phyloP scores from a whole-genome alignment of 2,113 vertebrate genomes.

The Diphyllodes magnificus region DNA sequence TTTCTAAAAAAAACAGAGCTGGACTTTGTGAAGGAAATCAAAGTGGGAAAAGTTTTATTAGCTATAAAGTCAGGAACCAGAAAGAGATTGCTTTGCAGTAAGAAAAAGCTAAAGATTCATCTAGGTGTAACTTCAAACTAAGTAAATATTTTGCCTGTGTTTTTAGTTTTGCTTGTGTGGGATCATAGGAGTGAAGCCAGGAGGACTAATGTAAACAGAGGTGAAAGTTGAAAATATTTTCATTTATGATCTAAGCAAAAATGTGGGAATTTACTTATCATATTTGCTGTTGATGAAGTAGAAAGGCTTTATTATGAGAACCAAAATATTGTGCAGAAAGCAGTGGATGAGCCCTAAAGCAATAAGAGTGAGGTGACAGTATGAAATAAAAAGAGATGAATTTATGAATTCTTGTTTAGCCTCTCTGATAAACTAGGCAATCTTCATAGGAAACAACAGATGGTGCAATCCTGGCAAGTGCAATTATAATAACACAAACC shows the following conservation, averaged over 20 bases:
- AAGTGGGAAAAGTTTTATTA: background rate
- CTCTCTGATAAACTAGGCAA: background rate
- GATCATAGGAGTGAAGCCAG: background rate
- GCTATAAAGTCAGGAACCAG: background rate
- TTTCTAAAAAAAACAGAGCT: background rate
- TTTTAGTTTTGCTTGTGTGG: slow-evolving; percentile 5
- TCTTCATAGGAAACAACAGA: background rate
- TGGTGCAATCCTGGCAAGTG: background rate
- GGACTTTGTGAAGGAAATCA: background rate
- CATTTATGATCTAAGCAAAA: background rate
- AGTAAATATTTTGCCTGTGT: background rate
- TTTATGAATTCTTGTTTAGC: background rate
- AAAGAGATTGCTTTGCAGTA: background rate
- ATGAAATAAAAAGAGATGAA: background rate
- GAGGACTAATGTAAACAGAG: slow-evolving; percentile 31
- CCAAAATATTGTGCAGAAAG: background rate
- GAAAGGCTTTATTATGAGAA: slow-evolving; percentile 18
- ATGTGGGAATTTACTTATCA: background rate
- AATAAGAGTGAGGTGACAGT: background rate
- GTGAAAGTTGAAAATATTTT: slow-evolving; percentile 22
- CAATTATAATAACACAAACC: background rate
- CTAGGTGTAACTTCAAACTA: background rate
- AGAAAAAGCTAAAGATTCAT: background rate
- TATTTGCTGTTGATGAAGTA: background rate
- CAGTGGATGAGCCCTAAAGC: background rate